Conservation (phyloP, 2,113 vertebrate genomes). For the Anas platyrhynchos region DNA sequence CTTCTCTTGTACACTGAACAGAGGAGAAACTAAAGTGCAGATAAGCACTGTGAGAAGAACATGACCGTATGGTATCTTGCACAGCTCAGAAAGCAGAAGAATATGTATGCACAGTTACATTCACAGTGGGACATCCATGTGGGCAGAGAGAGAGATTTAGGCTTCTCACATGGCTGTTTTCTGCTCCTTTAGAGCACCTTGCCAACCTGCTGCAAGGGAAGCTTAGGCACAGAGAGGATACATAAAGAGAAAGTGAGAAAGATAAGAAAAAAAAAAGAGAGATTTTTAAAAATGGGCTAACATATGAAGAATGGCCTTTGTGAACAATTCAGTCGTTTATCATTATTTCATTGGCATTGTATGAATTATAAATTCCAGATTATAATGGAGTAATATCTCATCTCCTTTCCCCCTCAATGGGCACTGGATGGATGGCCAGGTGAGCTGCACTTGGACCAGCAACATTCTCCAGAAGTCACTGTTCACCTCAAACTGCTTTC, state of each 20-base stretch:
- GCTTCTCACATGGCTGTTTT: background rate
- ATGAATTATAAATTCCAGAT: slow-evolving; percentile 73
- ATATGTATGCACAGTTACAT: fast-evolving
- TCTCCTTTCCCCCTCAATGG: slow-evolving; percentile 33
- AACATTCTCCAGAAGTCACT: background rate
- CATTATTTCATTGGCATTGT: slow-evolving; percentile 66
- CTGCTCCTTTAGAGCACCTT: background rate
- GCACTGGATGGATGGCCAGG: slow-evolving; percentile 48
- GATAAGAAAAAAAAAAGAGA: slow-evolving; percentile 9
- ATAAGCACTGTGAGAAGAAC: background rate
- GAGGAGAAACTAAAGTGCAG: background rate
- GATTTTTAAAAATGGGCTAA: slow-evolving; percentile 13
- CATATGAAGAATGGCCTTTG: slow-evolving; percentile 64
- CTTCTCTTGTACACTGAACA: background rate
- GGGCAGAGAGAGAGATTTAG: background rate
- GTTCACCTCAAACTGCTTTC: background rate
- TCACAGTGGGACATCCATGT: background rate
- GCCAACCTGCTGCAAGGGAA: background rate
- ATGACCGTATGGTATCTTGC: background rate
- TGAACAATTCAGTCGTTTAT: slow-evolving; percentile 64
- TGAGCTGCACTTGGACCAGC: slow-evolving; percentile 18
- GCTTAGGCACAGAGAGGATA: background rate
- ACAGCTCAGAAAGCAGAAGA: background rate
- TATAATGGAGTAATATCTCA: slow-evolving; percentile 75
- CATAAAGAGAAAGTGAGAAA: slow-evolving; percentile 41